Evolutionary conservation across 2,113 vertebrate species (phyloP), one percentile per base, ranked within the genome.

Genomic region (Hypomesus transpacificus): DNA sequence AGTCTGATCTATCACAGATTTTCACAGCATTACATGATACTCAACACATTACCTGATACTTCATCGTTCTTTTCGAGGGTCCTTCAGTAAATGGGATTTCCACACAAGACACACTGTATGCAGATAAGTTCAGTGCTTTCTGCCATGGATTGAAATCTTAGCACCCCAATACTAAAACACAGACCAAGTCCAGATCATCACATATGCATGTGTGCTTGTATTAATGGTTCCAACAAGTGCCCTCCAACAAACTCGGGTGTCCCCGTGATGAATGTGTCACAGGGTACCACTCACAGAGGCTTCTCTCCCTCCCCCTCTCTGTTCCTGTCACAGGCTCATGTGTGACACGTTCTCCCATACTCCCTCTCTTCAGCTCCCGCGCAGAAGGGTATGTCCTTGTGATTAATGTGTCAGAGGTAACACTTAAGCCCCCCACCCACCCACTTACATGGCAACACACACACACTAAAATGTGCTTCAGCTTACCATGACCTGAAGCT

Each of bases 371-470:
- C 77, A 69, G 60, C 66, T 76, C 46, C 64, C 77, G 67, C 75
- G 80, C 76, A 79, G 75, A 81, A 78, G 79, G 78, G 81, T 77
- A 77, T 76, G 77, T 87, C 80, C 71, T 68, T 64, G 60, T 85
- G 84, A 86, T 81, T 71, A 82, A 83, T 81, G 79, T 77, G 82
- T 78, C 78, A 80, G 22, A 14, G 31, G 75, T 75, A 82, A 83
- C 75, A 77, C 73, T 78, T 73, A 58, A 81, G 34, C 22, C 1
- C 69, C 20, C 8, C 20, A n/a, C 34, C 18, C 28, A 31, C 61
- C 28, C 61, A 64, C 18, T 20, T 56, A 46, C 62, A 58, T 34
- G 21, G 2, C 24, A 52, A 66, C 71, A 72, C 57, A 14, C 57
- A 14, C 74, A 68, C 66, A 53, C 59, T 51, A 69, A 75, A 82